phyloP scores from a whole-genome alignment of 2,797 vertebrate genomes.

The Mareca strepera region DNA sequence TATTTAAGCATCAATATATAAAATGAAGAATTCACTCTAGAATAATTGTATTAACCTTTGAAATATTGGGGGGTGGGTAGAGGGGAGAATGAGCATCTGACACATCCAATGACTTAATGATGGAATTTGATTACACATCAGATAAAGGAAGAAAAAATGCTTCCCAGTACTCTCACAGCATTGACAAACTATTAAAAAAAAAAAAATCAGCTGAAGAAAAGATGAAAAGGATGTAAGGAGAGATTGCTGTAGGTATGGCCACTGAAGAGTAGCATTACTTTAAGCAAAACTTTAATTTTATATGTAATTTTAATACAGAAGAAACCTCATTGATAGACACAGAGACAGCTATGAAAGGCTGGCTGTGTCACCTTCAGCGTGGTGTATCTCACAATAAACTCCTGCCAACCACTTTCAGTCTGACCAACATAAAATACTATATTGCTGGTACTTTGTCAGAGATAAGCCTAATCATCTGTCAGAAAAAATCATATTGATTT shows the following conservation, averaged over 20 bases:
- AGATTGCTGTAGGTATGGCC: neutral
- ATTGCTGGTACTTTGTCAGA: neutral
- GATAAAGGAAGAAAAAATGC: neutral
- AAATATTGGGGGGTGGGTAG: neutral
- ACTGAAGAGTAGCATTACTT: neutral
- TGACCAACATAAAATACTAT: neutral
- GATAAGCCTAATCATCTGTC: neutral
- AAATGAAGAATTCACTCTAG: neutral
- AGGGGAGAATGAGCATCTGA: neutral
- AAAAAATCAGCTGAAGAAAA: neutral
- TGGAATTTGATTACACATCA: neutral
- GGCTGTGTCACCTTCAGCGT: neutral
- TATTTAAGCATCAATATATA: neutral
- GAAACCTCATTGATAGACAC: neutral
- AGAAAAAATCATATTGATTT: neutral
- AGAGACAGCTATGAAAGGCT: neutral
- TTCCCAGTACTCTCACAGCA: neutral
- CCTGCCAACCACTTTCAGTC: neutral
- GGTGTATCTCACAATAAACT: neutral
- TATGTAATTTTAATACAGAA: neutral
- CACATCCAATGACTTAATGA: neutral
- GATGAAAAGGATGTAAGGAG: neutral
- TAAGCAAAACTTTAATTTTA: neutral
- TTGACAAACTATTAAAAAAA: neutral
- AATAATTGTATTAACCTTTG: neutral